Evolutionary conservation across 2,113 vertebrate species (phyloP).

Genomic region (Rhinogobius similis): DNA sequence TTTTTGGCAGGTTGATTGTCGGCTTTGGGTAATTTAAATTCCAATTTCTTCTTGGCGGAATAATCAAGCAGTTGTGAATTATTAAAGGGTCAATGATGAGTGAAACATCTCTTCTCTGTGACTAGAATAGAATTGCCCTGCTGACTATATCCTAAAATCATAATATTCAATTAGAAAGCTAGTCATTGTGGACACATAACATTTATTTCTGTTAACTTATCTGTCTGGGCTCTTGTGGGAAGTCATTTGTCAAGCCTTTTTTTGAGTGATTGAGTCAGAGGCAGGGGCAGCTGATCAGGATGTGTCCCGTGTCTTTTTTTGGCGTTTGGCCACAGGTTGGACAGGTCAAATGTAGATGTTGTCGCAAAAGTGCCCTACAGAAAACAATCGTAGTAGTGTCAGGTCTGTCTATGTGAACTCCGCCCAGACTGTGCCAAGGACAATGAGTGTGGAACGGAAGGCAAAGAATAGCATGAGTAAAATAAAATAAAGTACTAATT

Average conservation of each 20-base stretch:
- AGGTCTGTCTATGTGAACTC: neutral
- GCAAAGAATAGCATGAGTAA: neutral
- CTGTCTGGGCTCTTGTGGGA: slow-evolving; percentile 27
- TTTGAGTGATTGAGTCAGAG: slow-evolving; percentile 40
- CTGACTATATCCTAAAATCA: neutral
- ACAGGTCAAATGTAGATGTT: neutral
- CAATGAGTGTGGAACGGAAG: neutral
- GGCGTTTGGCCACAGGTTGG: neutral
- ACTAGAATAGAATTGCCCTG: neutral
- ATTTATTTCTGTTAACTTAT: slow-evolving; percentile 27
- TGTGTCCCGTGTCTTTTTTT: neutral
- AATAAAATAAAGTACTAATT: neutral
- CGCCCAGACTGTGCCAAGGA: neutral
- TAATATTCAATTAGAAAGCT: neutral
- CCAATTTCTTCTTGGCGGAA: slow-evolving; percentile 32
- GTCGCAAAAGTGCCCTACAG: neutral
- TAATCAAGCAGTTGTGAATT: slow-evolving; percentile 36
- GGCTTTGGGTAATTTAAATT: slow-evolving; percentile 57
- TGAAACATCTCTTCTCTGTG: neutral
- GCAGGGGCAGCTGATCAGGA: neutral
- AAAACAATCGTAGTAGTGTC: neutral
- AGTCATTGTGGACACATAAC: neutral
- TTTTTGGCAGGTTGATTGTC: slow-evolving; percentile 64
- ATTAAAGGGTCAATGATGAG: slow-evolving; percentile 29
- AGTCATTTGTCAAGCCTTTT: slow-evolving; percentile 30